These are phyloP conservation scores for Parnassius glacialis DNA, from an alignment of 2,888 invertebrate species.

Conservation along the genomic window DNA sequence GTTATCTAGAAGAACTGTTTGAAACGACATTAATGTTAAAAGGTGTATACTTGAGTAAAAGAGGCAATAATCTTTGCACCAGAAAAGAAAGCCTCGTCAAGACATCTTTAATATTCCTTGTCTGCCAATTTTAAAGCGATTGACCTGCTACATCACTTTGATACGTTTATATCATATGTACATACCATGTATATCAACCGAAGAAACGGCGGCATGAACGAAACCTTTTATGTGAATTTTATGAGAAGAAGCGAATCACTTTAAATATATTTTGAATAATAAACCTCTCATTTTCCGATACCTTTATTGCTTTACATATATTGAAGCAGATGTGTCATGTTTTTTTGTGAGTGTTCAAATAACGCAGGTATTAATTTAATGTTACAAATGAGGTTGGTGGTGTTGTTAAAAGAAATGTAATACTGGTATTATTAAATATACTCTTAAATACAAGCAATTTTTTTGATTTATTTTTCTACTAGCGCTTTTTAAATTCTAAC, in stretches of 20 bases:
- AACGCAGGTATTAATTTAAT: constrained; percentile 1
- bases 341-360: constrained; percentile 2
- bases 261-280: constrained; percentile 17
- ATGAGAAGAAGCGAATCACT: constrained; percentile 16
- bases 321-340: constrained; percentile 11
- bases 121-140: constrained; percentile 21
- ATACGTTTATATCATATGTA: constrained; percentile 3
- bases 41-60: constrained; percentile 33
- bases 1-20: too few relatives aligned
- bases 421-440: too few relatives aligned
- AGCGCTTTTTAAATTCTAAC: too few relatives aligned
- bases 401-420: too few relatives aligned
- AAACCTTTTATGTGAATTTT: constrained; percentile 23
- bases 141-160: constrained; percentile 16
- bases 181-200: constrained; percentile 6
- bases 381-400: background rate
- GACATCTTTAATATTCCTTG: constrained; percentile 31
- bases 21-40: constrained; percentile 30
- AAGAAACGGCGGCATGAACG: constrained; percentile 2
- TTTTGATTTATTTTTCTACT: too few relatives aligned
- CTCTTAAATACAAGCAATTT: too few relatives aligned
- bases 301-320: constrained; percentile 6
- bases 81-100: constrained; percentile 33
- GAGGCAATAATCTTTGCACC: constrained; percentile 38
- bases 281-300: constrained; percentile 14